Base-by-base conservation (phyloP, 2,888 invertebrate species). In the Ophioninae sp. region DNA sequence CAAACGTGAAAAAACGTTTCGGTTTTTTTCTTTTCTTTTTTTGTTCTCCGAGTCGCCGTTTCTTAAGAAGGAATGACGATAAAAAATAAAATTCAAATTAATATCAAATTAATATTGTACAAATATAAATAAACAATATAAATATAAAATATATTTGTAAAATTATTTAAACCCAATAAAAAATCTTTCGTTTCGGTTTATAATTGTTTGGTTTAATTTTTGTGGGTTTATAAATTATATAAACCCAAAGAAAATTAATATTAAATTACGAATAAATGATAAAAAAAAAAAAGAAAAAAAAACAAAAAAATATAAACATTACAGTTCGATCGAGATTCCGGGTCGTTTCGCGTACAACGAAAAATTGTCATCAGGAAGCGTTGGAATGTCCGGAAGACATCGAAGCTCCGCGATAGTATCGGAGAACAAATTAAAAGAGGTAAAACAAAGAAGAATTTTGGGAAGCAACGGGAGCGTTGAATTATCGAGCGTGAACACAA, bases 281-380 rank as follows among this genome's bases (percentile, higher is more conserved):
- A 17, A 57, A 56, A 41, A 64, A 81, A 77, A n/a, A n/a, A n/a
- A n/a, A n/a, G n/a, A n/a, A n/a, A n/a, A 30, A 30, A 30, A 30
- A 30, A 30, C 3, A 30, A 30, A 81, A 69, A 7, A 2, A 37
- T 6, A 37, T 62, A 41, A 30, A 57, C 50, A 67, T 78, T 77
- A 8, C 69, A 85, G 83, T 64, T 84, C 85, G 17, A 59, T 68
- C 1, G 74, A 82, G 21, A 74, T 84, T 57, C 61, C 85, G 6
- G 37, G 73, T n/a, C 80, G 83, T n/a, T 86, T 80, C 59, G 59
- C 76, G 59, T 85, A 86, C 85, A 85, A 85, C 83, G 85, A 85
- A 76, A 84, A 84, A 76, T 57, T 67, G 74, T 74, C 85, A 62
- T 72, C 77, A 5, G 61, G 67, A 0, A 82, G 17, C 41, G 73